phyloP scores from a whole-genome alignment of 1,140 invertebrate species.

The Bombus breviceps region DNA sequence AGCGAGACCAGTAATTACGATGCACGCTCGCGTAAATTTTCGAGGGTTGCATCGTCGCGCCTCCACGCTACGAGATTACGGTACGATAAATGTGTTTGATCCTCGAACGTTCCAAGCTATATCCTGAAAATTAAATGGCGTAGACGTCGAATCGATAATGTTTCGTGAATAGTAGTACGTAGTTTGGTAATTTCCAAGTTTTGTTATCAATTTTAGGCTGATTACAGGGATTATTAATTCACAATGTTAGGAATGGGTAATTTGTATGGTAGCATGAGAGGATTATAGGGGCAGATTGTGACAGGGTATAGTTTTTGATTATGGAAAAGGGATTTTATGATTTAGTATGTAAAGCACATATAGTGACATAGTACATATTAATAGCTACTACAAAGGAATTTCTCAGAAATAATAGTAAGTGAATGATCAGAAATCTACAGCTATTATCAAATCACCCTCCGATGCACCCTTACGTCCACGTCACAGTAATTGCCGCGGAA shows the following conservation, averaged over 20 bases:
- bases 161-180: too few species aligned
- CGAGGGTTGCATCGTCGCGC: not conserved
- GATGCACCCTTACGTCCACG: not conserved
- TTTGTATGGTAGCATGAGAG: not conserved
- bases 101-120: too few species aligned
- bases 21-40: constrained; percentile 6
- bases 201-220: not conserved
- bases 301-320: too few species aligned
- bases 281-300: too few species aligned
- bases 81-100: not conserved
- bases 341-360: too few species aligned
- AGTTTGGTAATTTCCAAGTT: not conserved
- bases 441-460: not conserved
- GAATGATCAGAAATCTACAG: not conserved
- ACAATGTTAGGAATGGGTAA: not conserved
- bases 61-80: not conserved
- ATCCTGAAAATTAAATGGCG: not conserved
- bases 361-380: too few species aligned
- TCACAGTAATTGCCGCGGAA: constrained; percentile 10
- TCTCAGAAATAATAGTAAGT: too few species aligned
- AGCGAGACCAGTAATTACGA: constrained; percentile 26
- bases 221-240: not conserved
- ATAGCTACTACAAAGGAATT: too few species aligned
- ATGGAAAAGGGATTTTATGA: too few species aligned
- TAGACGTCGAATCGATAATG: too few species aligned